Conservation (phyloP, 2,888 invertebrate genomes). For the Drosophila nigritarsus region DNA sequence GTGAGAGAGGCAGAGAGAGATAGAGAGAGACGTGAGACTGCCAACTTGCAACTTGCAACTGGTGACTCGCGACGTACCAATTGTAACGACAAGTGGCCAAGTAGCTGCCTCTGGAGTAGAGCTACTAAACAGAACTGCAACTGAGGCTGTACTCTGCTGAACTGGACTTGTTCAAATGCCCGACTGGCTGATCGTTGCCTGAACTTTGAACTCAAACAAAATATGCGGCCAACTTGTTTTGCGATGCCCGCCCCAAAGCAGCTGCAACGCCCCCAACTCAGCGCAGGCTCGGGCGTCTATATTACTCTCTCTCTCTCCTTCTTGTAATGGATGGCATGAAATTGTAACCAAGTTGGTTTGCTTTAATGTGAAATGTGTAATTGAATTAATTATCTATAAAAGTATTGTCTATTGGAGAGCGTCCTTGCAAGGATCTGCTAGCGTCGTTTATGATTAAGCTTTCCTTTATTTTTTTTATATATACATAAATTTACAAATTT, state of each 20-base stretch:
- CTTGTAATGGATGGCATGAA: conserved; percentile 6
- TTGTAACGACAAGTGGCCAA: conserved; percentile 76
- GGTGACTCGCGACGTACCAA: conserved; percentile 41
- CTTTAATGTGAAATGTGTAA: background rate
- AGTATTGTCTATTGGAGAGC: background rate
- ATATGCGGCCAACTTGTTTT: conserved; percentile 77
- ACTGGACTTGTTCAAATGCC: conserved; percentile 61
- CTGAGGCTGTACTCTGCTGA: conserved; percentile 27
- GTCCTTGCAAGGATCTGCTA: background rate
- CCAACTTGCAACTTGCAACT: conserved; percentile 27
- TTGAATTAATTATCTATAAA: background rate
- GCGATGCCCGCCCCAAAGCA: conserved; percentile 63
- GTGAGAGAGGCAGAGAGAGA: background rate
- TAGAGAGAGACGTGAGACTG: conserved; percentile 21
- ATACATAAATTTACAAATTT: background rate
- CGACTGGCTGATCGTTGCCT: conserved; percentile 57
- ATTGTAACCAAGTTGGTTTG: background rate
- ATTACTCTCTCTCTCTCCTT: conserved; percentile 31
- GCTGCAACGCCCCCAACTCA: conserved; percentile 72
- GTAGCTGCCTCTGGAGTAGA: conserved; percentile 44
- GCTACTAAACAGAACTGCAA: conserved; percentile 35
- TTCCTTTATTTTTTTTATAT: background rate
- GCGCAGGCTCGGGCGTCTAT: conserved; percentile 44
- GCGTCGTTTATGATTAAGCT: background rate
- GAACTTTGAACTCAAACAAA: conserved; percentile 77